A percentile compares a stretch with the other conserved stretches of the same genome.
phyloP scores from a whole-genome alignment of 2,797 vertebrate species.

The Lates japonicus region DNA sequence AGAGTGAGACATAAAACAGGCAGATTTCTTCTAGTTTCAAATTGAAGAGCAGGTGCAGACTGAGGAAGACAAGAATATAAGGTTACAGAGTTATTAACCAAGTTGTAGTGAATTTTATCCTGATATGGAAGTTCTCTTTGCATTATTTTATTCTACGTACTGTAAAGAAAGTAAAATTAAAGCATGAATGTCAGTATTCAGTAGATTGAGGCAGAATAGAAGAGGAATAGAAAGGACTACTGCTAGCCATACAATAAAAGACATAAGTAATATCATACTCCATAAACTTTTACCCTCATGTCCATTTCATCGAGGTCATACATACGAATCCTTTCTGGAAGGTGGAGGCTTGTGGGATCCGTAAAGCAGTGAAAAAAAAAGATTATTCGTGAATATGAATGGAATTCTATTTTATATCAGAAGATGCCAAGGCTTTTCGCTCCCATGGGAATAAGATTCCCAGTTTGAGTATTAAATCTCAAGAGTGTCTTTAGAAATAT shows the following conservation, averaged over 20 bases:
- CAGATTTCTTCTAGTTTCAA: not conserved
- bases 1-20: not conserved
- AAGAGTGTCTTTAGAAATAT: accelerated
- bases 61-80: not conserved
- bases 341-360: conserved; percentile 75
- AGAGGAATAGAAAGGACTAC: not conserved
- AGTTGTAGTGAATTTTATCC: not conserved
- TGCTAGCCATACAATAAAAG: not conserved
- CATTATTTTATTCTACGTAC: too few relatives aligned
- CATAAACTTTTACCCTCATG: conserved; percentile 50
- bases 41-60: too few relatives aligned
- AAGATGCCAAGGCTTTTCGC: accelerated
- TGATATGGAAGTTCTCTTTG: accelerated
- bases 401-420: not conserved
- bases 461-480: not conserved
- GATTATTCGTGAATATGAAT: not conserved
- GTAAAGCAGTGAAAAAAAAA: not conserved
- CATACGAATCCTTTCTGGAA: conserved; percentile 63
- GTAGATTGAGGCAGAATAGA: too few relatives aligned
- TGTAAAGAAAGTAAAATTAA: not conserved
- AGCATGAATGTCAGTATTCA: conserved; percentile 7
- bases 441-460: too few relatives aligned
- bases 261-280: conserved; percentile 68
- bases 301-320: conserved; percentile 52
- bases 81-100: not conserved